A percentile compares a stretch with the other conserved stretches of the same genome.
Evolutionary conservation across 2,888 invertebrate genomes (phyloP).

Genomic region (Dinocampus coccinellae): DNA sequence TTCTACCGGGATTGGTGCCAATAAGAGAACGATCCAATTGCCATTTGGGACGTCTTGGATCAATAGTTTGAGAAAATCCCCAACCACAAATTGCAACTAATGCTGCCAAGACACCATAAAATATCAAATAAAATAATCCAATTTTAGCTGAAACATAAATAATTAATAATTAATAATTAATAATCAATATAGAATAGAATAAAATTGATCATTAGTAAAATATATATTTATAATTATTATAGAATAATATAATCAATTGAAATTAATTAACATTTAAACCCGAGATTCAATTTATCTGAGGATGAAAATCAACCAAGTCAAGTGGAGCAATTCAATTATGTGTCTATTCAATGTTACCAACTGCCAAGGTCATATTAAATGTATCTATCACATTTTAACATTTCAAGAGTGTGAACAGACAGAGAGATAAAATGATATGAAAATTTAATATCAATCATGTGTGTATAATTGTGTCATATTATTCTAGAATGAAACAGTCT

Average conservation of each 20-base stretch:
- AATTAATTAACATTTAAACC: not conserved
- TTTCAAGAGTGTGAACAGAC: not conserved
- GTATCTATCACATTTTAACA: slow-evolving; percentile 34
- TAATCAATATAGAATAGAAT: not conserved
- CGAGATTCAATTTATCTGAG: slow-evolving; percentile 59
- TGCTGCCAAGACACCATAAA: slow-evolving; percentile 92
- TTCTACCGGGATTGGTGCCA: slow-evolving; percentile 90
- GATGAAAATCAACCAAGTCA: slow-evolving; percentile 64
- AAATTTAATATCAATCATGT: not conserved
- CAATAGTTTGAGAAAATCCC: slow-evolving; percentile 92
- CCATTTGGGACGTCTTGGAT: slow-evolving; percentile 92
- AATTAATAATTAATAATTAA: not conserved
- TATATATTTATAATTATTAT: not conserved
- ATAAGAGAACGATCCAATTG: slow-evolving; percentile 88
- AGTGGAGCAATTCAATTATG: slow-evolving; percentile 67
- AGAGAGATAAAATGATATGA: not conserved
- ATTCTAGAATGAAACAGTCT: no score
- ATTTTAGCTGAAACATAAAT: slow-evolving; percentile 84
- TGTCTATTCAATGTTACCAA: slow-evolving; percentile 58
- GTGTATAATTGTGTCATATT: no score
- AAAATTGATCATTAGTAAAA: not conserved
- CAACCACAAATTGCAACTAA: slow-evolving; percentile 95
- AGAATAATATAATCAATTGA: not conserved
- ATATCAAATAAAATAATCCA: slow-evolving; percentile 92
- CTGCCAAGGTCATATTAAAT: slow-evolving; percentile 46